These are phyloP conservation scores for Camponotus floridanus DNA, from an alignment of 1,140 invertebrate genomes.

Conservation along the genomic window DNA sequence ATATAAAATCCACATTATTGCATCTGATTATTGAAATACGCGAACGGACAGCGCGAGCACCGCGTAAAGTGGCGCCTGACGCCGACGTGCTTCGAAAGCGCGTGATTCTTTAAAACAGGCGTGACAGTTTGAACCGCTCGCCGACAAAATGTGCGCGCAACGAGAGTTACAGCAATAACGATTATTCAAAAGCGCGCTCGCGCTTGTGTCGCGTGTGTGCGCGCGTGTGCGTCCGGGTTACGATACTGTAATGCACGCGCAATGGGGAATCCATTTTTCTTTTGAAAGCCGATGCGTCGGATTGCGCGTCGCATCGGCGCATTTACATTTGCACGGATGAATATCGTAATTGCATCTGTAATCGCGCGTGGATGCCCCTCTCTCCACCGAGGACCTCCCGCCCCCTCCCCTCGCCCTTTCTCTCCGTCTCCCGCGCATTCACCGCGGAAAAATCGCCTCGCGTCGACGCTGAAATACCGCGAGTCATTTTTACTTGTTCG, in stretches of 20 bases:
- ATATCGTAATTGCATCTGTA: constrained; percentile 69
- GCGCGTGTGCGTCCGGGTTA: background rate
- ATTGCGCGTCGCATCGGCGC: constrained; percentile 28
- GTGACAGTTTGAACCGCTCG: constrained; percentile 38
- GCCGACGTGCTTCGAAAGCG: constrained; percentile 7
- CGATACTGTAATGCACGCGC: background rate
- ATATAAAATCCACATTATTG: constrained; percentile 30
- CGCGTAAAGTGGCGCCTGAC: constrained; percentile 25
- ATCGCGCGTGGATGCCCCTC: constrained; percentile 23
- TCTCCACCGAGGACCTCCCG: too few species aligned
- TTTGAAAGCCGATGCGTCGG: constrained; percentile 39
- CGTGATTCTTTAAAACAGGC: constrained; percentile 46
- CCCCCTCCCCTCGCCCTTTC: too few species aligned
- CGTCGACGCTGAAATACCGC: constrained; percentile 41
- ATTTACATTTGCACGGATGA: constrained; percentile 68
- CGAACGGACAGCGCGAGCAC: background rate
- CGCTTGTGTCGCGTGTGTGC: background rate
- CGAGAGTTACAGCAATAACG: constrained; percentile 49
- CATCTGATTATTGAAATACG: constrained; percentile 39
- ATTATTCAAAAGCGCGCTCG: constrained; percentile 54
- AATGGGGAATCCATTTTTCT: constrained; percentile 55
- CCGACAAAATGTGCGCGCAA: constrained; percentile 8
- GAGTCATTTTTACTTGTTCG: constrained; percentile 47
- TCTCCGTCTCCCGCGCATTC: background rate
- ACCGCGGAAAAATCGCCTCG: constrained; percentile 11